Conservation (phyloP, 64 coral and sea anemone species). For the Dendrophyllia cribrosa region DNA sequence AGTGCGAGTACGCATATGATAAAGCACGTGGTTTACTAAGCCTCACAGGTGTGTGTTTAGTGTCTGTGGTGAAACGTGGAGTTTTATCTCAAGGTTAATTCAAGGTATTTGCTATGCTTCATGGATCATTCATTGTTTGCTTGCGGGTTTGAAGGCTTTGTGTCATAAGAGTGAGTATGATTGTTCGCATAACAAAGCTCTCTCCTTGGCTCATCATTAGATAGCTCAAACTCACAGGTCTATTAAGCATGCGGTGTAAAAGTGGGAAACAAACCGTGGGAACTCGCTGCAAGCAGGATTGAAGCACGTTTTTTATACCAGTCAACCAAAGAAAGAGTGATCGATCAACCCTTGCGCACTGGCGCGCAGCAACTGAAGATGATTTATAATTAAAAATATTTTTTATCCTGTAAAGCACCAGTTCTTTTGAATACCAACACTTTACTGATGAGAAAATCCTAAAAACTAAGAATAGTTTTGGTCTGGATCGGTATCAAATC, state of each 20-base stretch:
- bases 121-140: conserved; percentile 4
- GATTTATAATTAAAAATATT: no score
- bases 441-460: no score
- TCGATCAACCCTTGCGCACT: not conserved
- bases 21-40: conserved; percentile 35
- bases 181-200: conserved; percentile 25
- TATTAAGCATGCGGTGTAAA: conserved; percentile 34
- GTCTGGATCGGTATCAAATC: no score
- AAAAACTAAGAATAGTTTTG: no score
- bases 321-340: not conserved
- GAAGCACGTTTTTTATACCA: conserved; percentile 8
- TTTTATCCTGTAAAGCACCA: no score
- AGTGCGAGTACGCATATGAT: not conserved
- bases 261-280: conserved; percentile 28
- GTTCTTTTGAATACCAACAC: no score
- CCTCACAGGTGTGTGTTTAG: conserved; percentile 41
- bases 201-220: not conserved
- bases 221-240: conserved; percentile 19
- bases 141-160: not conserved
- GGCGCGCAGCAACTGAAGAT: not conserved
- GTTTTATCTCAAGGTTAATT: not conserved
- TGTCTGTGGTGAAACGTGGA: conserved; percentile 1
- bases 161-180: not conserved
- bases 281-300: not conserved
- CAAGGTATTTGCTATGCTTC: not conserved